These are phyloP conservation scores for Hipparchia sbordonii DNA, from an alignment of 2,888 invertebrate genomes.

Conservation along the genomic window DNA sequence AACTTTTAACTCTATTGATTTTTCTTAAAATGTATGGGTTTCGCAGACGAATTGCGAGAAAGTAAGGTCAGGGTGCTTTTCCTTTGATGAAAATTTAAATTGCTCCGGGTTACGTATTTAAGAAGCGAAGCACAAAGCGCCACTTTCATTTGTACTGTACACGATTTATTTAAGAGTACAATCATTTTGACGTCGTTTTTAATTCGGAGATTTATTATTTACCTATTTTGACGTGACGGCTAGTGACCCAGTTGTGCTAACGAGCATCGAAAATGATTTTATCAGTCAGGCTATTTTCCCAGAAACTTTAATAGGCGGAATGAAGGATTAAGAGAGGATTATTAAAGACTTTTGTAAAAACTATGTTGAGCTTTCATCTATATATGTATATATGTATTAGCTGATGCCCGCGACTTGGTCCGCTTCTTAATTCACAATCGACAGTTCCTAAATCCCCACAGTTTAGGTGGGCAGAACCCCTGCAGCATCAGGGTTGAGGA, in stretches of 20 bases:
- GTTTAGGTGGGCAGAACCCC: too few relatives aligned
- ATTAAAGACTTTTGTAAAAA: background rate
- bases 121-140: background rate
- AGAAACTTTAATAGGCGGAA: background rate
- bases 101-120: conserved; percentile 3
- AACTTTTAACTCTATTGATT: conserved; percentile 33
- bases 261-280: background rate
- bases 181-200: conserved; percentile 6
- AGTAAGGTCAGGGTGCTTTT: conserved; percentile 32
- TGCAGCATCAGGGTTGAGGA: too few relatives aligned
- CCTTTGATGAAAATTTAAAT: conserved; percentile 22
- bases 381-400: too few relatives aligned
- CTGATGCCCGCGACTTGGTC: too few relatives aligned
- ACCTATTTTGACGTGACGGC: background rate
- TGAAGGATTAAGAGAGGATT: background rate
- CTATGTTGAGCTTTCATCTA: background rate
- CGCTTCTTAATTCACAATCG: too few relatives aligned
- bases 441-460: too few relatives aligned
- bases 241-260: conserved; percentile 7
- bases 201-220: conserved; percentile 9
- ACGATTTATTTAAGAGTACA: conserved; percentile 3
- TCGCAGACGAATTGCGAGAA: conserved; percentile 10
- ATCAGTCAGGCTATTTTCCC: background rate
- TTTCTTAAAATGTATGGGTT: conserved; percentile 15
- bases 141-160: conserved; percentile 2